These are phyloP conservation scores for Hirudinaria manillensis DNA, from an alignment of 2,888 invertebrate species.

Conservation along the genomic window DNA sequence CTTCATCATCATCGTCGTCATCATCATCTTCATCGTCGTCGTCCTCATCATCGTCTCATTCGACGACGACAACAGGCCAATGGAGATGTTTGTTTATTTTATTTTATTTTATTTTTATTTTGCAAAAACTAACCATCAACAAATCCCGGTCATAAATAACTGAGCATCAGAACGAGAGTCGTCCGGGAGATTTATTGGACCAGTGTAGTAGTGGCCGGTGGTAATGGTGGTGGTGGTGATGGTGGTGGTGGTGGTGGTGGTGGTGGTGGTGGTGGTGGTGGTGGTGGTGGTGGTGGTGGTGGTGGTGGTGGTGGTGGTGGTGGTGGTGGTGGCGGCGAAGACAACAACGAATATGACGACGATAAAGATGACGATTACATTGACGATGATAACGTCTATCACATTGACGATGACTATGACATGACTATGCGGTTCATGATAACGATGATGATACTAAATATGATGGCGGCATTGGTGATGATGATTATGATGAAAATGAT, in stretches of 20 bases:
- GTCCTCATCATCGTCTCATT: too few relatives aligned
- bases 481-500: constrained; percentile 17
- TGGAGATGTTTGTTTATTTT: too few relatives aligned
- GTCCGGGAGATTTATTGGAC: too few relatives aligned
- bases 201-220: not conserved
- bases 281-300: not conserved
- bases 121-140: too few relatives aligned
- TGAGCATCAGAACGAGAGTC: too few relatives aligned
- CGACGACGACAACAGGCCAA: too few relatives aligned
- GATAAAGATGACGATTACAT: not conserved
- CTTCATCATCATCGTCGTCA: not conserved
- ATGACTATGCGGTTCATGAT: not conserved
- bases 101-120: too few relatives aligned
- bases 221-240: not conserved
- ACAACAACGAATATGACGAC: not conserved
- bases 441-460: not conserved
- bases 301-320: not conserved
- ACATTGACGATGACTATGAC: not conserved
- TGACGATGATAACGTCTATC: not conserved
- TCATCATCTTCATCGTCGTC: not conserved
- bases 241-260: not conserved
- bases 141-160: too few relatives aligned
- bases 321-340: not conserved
- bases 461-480: not conserved
- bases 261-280: not conserved